Evolutionary conservation across 2,888 invertebrate genomes (phyloP), one percentile per base, ranked within the genome.

Genomic region (Raillietiella orientalis): DNA sequence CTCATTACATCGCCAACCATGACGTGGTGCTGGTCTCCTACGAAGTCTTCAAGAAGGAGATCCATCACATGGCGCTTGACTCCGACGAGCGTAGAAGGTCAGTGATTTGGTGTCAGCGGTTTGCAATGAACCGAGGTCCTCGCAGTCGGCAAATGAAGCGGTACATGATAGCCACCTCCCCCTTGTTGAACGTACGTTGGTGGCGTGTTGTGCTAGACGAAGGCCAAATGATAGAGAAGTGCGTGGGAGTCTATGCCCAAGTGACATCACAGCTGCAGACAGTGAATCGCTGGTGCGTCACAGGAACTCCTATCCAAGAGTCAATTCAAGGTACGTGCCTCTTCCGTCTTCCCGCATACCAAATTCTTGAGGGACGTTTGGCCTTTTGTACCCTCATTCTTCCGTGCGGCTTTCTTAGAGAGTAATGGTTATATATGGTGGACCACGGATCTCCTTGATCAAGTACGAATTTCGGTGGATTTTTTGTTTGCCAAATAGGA

Each of bases 161-260:
- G 16, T 66, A 59, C 24, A 44, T 61, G 42, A 49, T 57, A 2
- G 52, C 58, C 2, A 58, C 59, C 1, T 59, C 63, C 23, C 66
- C 71, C 0, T 42, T 72, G n/a, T 44, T 56, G 2, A 54, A 58
- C 38, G 50, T 71, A 2, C 47, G 59, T 25, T 72, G 67, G 66
- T 70, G 69, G 69, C 50, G 71, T 28, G 53, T 70, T 26, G 59
- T 65, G 38, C 45, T 70, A 14, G 72, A 72, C 44, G 72, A 72
- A 46, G 70, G 69, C 4, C 72, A 72, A 50, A 62, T 66, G 55
- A 63, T 69, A 1, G 67, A 70, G 38, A 50, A 55, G 25, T 48
- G 52, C 3, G 46, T 50, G 1, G 48, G 55, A 2, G 48, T 55
- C 38, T 54, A 59, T 2, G 57, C 63, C 0, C 49, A 53, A 35